Conservation (phyloP, 2,797 vertebrate genomes). For the Pygocentrus nattereri region DNA sequence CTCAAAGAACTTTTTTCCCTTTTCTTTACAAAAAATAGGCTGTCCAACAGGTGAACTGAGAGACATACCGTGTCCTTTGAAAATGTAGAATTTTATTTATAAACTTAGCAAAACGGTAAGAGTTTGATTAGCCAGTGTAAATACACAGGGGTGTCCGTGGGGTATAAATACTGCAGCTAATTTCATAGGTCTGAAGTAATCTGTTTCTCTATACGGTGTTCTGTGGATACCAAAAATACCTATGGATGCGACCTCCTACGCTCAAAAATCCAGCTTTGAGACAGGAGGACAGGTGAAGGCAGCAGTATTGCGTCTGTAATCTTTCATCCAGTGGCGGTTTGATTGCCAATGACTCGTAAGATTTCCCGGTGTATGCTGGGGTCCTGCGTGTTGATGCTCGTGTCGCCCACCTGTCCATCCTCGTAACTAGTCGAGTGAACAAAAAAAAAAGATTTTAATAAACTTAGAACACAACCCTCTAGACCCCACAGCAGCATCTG, state of each 20-base stretch:
- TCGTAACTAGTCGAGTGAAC: slow-evolving; percentile 76
- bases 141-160: slow-evolving; percentile 44
- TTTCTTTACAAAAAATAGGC: slow-evolving; percentile 52
- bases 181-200: slow-evolving; percentile 51
- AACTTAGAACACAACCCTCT: not conserved
- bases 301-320: slow-evolving; percentile 61
- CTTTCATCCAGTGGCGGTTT: slow-evolving; percentile 89
- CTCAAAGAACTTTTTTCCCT: slow-evolving; percentile 47
- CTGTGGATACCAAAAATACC: slow-evolving; percentile 64
- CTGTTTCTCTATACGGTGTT: slow-evolving; percentile 68
- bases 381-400: slow-evolving; percentile 91
- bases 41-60: slow-evolving; percentile 51
- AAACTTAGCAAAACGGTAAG: slow-evolving; percentile 62
- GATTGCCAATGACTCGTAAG: slow-evolving; percentile 91
- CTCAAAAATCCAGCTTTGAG: slow-evolving; percentile 90
- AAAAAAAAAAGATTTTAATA: not conserved
- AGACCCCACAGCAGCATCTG: too few species aligned
- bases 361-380: slow-evolving; percentile 89
- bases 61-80: slow-evolving; percentile 53
- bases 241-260: slow-evolving; percentile 78
- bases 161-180: slow-evolving; percentile 57
- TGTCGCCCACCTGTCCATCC: slow-evolving; percentile 90
- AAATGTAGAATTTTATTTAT: slow-evolving; percentile 61
- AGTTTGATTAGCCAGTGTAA: slow-evolving; percentile 52
- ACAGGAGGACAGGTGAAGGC: slow-evolving; percentile 72